Percentiles rank a stretch among this genome's conserved stretches.
These are phyloP conservation scores for Lycodopsis pacificus DNA, from an alignment of 2,797 vertebrate genomes.

Conservation along the genomic window DNA sequence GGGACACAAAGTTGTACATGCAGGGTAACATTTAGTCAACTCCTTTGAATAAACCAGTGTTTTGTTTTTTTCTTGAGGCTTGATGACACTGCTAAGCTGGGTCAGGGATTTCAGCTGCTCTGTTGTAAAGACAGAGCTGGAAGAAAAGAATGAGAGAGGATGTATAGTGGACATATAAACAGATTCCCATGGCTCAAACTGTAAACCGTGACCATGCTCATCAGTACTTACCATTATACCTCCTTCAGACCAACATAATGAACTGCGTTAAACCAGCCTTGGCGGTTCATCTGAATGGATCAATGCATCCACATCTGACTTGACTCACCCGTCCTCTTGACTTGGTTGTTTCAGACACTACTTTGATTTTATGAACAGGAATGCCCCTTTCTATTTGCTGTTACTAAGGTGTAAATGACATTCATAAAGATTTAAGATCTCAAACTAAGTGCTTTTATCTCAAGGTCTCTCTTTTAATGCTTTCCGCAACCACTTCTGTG, in stretches of 20 bases:
- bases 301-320: conserved; percentile 28
- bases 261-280: conserved; percentile 22
- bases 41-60: conserved; percentile 17
- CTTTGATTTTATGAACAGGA: not conserved
- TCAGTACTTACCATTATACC: not conserved
- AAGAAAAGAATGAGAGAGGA: not conserved
- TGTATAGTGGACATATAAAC: conserved; percentile 12
- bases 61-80: conserved; percentile 26
- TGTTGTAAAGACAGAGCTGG: conserved; percentile 17
- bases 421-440: conserved; percentile 12
- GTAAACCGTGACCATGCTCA: conserved; percentile 1
- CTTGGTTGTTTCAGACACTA: not conserved
- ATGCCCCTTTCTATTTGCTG: not conserved
- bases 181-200: conserved; percentile 17
- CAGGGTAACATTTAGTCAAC: not conserved
- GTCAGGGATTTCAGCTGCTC: conserved; percentile 33
- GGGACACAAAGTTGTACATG: not conserved
- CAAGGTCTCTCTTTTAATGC: not conserved
- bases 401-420: not conserved
- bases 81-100: conserved; percentile 18
- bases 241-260: not conserved
- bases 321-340: conserved; percentile 1
- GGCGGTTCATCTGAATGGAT: conserved; percentile 18
- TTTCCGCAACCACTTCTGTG: not conserved
- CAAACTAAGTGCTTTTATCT: not conserved